Conservation (phyloP, 2,113 vertebrate genomes). For the Nothocercus nigrocapillus region DNA sequence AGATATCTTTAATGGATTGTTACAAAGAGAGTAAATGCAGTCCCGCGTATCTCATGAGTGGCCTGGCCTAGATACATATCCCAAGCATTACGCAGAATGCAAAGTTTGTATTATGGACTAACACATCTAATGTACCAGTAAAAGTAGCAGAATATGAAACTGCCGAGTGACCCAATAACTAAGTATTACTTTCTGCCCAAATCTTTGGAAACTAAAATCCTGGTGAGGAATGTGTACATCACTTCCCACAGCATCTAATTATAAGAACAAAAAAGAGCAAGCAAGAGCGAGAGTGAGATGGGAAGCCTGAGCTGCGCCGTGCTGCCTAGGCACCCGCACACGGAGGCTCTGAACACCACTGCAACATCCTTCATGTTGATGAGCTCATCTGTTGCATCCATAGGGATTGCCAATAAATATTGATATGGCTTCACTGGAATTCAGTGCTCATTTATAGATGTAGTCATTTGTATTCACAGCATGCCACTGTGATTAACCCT, state of each 20-base stretch:
- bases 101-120: neutral
- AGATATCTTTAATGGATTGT: neutral
- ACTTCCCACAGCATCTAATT: slow-evolving; percentile 59
- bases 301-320: neutral
- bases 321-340: neutral
- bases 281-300: neutral
- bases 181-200: neutral
- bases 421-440: neutral
- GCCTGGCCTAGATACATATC: neutral
- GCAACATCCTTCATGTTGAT: slow-evolving; percentile 28
- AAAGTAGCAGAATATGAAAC: neutral
- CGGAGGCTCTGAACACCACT: neutral
- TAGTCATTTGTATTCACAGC: neutral
- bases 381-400: slow-evolving; percentile 13
- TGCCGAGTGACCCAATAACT: slow-evolving; percentile 27
- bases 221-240: slow-evolving; percentile 33
- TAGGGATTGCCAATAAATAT: neutral
- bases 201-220: slow-evolving; percentile 23
- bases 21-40: neutral
- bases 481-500: slow-evolving; percentile 25
- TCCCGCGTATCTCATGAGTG: neutral
- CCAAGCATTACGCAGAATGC: neutral
- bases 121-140: neutral
- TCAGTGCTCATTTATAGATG: slow-evolving; percentile 14
- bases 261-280: slow-evolving; percentile 33